Percentiles rank a stretch among this genome's conserved stretches.
Evolutionary conservation across 1,140 invertebrate genomes (phyloP).

Genomic region (Panagrolaimus sp.): DNA sequence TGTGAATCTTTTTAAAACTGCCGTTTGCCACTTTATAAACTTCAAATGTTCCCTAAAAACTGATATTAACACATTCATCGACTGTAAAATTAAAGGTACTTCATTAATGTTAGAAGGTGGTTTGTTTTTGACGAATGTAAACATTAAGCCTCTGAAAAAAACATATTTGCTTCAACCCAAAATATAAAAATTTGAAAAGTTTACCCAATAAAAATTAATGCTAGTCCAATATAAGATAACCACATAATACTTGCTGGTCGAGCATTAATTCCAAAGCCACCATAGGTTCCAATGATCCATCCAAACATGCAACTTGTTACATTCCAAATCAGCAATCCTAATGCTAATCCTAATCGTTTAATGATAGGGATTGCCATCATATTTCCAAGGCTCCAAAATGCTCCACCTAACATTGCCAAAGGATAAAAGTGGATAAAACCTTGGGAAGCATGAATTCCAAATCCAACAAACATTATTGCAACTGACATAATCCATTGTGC

Average conservation of each 20-base stretch:
- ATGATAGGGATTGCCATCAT: slow-evolving; percentile 20
- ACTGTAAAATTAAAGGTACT: background rate
- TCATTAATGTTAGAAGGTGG: background rate
- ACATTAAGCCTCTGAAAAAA: background rate
- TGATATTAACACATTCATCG: background rate
- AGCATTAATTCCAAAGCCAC: slow-evolving; percentile 28
- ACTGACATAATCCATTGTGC: slow-evolving; percentile 8
- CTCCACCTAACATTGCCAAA: slow-evolving; percentile 12
- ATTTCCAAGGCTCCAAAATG: background rate
- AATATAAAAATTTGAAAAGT: background rate
- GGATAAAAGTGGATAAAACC: background rate
- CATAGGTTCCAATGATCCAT: slow-evolving; percentile 30
- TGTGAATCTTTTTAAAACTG: no score
- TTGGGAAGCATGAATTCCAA: background rate
- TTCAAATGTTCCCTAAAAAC: no score
- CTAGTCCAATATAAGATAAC: slow-evolving; percentile 25
- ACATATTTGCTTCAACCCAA: background rate
- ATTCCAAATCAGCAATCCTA: slow-evolving; percentile 31
- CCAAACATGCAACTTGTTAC: slow-evolving; percentile 34
- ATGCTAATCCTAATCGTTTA: slow-evolving; percentile 26
- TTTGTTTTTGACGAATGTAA: slow-evolving; percentile 2
- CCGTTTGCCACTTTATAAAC: no score
- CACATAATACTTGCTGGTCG: slow-evolving; percentile 21
- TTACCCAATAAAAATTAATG: slow-evolving; percentile 26
- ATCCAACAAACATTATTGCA: slow-evolving; percentile 10